phyloP scores from a whole-genome alignment of 2,888 invertebrate species.

The Leptopilina drosophilae region DNA sequence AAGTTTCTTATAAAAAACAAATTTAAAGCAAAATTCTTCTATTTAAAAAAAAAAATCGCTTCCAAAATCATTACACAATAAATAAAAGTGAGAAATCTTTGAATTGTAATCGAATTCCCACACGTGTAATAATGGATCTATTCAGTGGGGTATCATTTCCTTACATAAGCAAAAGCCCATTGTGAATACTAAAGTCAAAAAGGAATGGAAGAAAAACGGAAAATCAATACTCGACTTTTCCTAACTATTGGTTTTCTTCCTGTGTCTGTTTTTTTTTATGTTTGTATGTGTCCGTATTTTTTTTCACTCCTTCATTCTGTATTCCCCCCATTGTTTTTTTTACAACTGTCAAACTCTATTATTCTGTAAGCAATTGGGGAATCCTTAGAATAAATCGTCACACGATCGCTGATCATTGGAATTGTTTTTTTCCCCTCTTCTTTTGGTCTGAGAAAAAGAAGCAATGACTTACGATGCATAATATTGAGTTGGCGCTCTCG shows the following conservation, averaged over 20 bases:
- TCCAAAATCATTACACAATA: too few species aligned
- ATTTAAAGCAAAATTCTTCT: too few species aligned
- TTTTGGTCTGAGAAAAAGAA: neutral
- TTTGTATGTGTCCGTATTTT: too few species aligned
- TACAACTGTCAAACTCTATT: slow-evolving; percentile 27
- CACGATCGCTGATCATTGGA: slow-evolving; percentile 22
- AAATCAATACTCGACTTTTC: slow-evolving; percentile 27
- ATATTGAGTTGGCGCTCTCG: slow-evolving; percentile 27
- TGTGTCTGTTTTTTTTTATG: neutral
- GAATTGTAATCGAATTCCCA: neutral
- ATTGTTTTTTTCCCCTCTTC: neutral
- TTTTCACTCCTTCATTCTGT: slow-evolving; percentile 12
- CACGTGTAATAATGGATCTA: slow-evolving; percentile 14
- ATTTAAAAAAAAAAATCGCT: too few species aligned
- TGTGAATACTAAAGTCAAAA: slow-evolving; percentile 35
- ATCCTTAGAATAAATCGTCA: slow-evolving; percentile 12
- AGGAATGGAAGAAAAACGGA: slow-evolving; percentile 34
- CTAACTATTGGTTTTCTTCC: slow-evolving; percentile 24
- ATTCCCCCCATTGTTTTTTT: neutral
- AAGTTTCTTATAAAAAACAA: too few species aligned
- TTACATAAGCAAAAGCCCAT: slow-evolving; percentile 28
- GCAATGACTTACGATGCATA: slow-evolving; percentile 36
- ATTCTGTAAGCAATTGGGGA: slow-evolving; percentile 29
- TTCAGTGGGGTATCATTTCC: slow-evolving; percentile 20
- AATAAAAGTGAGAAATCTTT: neutral